phyloP scores from a whole-genome alignment of 1,140 invertebrate species.

The Neodiprion pinetum region DNA sequence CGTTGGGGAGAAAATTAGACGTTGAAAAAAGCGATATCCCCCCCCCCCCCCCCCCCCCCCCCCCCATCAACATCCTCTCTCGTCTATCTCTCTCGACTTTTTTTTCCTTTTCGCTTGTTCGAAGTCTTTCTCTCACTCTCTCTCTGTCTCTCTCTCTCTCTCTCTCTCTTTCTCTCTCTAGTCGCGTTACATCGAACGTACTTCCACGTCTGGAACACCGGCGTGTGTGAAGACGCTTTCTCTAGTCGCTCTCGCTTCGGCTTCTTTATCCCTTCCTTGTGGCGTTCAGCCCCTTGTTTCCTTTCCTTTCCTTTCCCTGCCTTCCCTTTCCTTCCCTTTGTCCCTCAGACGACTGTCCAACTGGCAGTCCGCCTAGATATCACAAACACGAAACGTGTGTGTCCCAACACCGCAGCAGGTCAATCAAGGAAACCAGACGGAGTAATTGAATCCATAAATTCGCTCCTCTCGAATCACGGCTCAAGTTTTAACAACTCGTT shows the following conservation, averaged over 20 bases:
- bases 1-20: background rate
- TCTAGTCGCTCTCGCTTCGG: slow-evolving; percentile 8
- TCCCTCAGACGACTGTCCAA: too few relatives aligned
- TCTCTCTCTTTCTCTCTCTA: slow-evolving; percentile 17
- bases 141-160: slow-evolving; percentile 11
- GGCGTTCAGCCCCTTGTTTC: too few relatives aligned
- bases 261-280: background rate
- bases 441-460: slow-evolving; percentile 5
- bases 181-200: background rate
- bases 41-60: background rate
- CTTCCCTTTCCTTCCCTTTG: too few relatives aligned
- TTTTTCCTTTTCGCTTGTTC: slow-evolving; percentile 19
- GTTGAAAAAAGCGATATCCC: background rate
- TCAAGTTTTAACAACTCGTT: background rate
- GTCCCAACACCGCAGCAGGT: too few relatives aligned
- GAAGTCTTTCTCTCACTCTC: slow-evolving; percentile 24
- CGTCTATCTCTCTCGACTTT: slow-evolving; percentile 1
- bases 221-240: background rate
- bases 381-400: too few relatives aligned
- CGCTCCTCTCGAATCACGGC: background rate
- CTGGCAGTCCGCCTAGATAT: too few relatives aligned
- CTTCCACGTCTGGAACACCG: too few relatives aligned
- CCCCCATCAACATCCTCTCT: slow-evolving; percentile 27
- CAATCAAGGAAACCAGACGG: too few relatives aligned
- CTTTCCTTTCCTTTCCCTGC: too few relatives aligned